These are phyloP conservation scores for Boleophthalmus pectinirostris DNA, from an alignment of 2,113 vertebrate species.

Conservation along the genomic window DNA sequence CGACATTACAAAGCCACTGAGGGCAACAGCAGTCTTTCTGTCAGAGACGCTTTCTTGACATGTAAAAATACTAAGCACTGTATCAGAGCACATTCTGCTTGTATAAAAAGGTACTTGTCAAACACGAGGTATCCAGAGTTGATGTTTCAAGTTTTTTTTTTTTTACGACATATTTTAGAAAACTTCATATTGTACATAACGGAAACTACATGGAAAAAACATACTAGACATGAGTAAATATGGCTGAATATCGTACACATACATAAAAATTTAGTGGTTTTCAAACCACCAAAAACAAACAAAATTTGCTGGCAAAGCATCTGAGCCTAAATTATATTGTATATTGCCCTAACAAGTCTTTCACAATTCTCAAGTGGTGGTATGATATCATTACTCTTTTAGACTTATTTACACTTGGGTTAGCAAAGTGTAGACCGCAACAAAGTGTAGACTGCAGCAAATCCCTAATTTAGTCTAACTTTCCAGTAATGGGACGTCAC, in stretches of 20 bases:
- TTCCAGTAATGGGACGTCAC: too few species aligned
- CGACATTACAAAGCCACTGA: constrained; percentile 39
- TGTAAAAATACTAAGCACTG: constrained; percentile 16
- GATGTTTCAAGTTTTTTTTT: constrained; percentile 2
- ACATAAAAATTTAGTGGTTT: not conserved
- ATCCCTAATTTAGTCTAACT: not conserved
- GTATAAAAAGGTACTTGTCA: not conserved
- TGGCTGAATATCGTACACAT: not conserved
- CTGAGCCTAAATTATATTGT: not conserved
- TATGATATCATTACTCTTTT: not conserved
- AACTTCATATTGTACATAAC: not conserved
- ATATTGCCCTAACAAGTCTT: not conserved
- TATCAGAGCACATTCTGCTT: not conserved
- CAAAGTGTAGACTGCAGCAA: too few species aligned
- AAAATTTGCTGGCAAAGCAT: not conserved
- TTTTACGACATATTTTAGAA: too few species aligned
- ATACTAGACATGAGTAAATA: not conserved
- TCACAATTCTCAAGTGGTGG: not conserved
- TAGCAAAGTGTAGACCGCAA: too few species aligned
- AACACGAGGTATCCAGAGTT: constrained; percentile 7
- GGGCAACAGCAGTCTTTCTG: constrained; percentile 35
- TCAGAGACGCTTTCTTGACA: not conserved
- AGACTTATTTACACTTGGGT: too few species aligned
- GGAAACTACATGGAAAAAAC: not conserved
- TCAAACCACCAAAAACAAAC: not conserved